A percentile compares a stretch with the other conserved stretches of the same genome.
phyloP scores from a whole-genome alignment of 2,113 vertebrate species.

The Plecotus auritus region DNA sequence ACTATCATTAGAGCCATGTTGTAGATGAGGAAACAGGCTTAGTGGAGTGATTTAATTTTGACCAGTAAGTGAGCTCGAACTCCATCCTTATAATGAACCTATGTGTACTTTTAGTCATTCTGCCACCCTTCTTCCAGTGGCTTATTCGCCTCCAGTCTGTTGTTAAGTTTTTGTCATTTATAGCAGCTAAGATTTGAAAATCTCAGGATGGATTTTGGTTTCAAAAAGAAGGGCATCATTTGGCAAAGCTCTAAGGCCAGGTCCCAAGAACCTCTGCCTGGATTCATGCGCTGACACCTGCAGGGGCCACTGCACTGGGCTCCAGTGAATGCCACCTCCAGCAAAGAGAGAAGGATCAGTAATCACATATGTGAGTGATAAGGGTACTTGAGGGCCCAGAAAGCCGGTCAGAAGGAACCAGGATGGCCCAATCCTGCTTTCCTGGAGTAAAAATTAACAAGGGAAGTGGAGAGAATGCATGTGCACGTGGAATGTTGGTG shows the following conservation, averaged over 20 bases:
- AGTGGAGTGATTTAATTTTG: neutral
- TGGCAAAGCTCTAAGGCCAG: neutral
- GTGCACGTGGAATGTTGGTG: rapidly evolving
- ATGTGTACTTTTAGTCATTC: neutral
- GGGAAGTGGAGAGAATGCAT: rapidly evolving
- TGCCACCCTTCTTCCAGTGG: neutral
- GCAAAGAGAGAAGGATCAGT: neutral
- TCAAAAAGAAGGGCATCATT: neutral
- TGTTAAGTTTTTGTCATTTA: neutral
- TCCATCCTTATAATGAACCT: neutral
- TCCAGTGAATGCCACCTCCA: neutral
- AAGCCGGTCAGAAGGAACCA: neutral
- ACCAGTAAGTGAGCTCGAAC: neutral
- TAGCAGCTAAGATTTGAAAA: neutral
- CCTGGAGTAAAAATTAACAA: neutral
- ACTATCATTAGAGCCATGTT: neutral
- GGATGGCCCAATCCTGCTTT: no score
- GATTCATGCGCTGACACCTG: neutral
- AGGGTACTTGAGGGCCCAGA: no score
- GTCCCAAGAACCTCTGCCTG: neutral
- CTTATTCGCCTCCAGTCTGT: neutral
- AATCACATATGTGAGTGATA: neutral
- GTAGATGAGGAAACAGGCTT: neutral
- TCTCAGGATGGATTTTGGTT: neutral
- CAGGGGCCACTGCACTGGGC: neutral